A percentile compares a stretch with the other conserved stretches of the same genome.
phyloP scores from a whole-genome alignment of 2,113 vertebrate species.

The Tichodroma muraria region DNA sequence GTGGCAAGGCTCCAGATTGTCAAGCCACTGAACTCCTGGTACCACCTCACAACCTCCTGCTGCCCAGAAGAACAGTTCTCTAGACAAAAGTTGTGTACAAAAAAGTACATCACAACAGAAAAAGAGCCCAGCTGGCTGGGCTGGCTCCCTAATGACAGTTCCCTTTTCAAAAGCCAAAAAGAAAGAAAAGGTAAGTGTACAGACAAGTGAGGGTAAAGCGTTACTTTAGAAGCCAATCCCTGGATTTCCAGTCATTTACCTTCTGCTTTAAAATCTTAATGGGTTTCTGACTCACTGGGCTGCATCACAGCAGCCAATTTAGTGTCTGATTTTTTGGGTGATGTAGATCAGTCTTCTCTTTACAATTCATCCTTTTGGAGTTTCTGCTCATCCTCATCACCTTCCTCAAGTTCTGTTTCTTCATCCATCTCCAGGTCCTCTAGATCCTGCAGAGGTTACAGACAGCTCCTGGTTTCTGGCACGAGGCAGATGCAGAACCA shows the following conservation, averaged over 20 bases:
- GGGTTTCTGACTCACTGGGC: slow-evolving; percentile 49
- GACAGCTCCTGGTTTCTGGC: not conserved
- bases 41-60: slow-evolving; percentile 17
- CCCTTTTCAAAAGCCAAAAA: slow-evolving; percentile 54
- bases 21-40: slow-evolving; percentile 1
- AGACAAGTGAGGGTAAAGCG: slow-evolving; percentile 27
- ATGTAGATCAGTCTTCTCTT: slow-evolving; percentile 15
- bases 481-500: not conserved
- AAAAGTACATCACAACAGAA: slow-evolving; percentile 64
- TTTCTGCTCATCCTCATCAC: slow-evolving; percentile 77
- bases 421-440: slow-evolving; percentile 80
- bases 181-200: slow-evolving; percentile 18
- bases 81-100: slow-evolving; percentile 56
- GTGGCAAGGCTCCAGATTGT: slow-evolving; percentile 28
- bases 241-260: slow-evolving; percentile 55
- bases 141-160: slow-evolving; percentile 46
- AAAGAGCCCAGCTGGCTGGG: slow-evolving; percentile 25
- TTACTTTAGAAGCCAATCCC: slow-evolving; percentile 61
- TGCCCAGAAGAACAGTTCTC: slow-evolving; percentile 28
- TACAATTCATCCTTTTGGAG: slow-evolving; percentile 87
- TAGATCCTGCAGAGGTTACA: slow-evolving; percentile 69
- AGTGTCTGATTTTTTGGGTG: slow-evolving; percentile 52
- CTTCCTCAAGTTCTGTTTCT: slow-evolving; percentile 72
- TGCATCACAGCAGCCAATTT: slow-evolving; percentile 35
- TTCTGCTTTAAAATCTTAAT: slow-evolving; percentile 46